These are phyloP conservation scores for Tyto alba DNA, from an alignment of 2,113 vertebrate species.

Conservation along the genomic window DNA sequence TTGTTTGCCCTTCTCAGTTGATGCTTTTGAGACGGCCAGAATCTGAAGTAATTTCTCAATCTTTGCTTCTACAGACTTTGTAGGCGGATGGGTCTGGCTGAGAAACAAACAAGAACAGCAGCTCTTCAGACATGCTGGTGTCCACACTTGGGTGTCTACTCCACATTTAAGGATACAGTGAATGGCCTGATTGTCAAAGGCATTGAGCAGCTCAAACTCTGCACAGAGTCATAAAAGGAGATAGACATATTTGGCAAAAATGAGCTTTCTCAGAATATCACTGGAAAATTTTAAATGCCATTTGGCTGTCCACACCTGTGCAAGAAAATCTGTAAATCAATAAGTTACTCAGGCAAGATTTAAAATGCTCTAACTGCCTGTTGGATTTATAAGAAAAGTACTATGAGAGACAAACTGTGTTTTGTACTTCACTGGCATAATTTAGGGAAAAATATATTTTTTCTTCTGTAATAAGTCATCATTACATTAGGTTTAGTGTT, in stretches of 20 bases:
- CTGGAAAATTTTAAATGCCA: background rate
- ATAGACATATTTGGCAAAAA: background rate
- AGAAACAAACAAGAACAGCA: background rate
- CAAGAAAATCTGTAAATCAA: conserved; percentile 23
- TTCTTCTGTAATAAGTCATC: background rate
- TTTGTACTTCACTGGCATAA: background rate
- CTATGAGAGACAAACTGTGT: conserved; percentile 37
- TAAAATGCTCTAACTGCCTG: conserved; percentile 47
- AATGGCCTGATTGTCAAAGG: background rate
- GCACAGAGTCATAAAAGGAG: background rate
- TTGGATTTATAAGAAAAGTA: conserved; percentile 61
- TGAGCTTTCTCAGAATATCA: background rate
- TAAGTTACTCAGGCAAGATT: conserved; percentile 57
- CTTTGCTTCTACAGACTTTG: background rate
- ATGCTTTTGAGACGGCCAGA: background rate
- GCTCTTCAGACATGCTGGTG: background rate
- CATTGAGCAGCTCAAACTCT: background rate
- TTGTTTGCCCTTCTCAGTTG: background rate
- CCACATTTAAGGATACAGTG: background rate
- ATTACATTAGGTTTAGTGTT: background rate
- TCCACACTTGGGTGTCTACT: background rate
- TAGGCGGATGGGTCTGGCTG: background rate
- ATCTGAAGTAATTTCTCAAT: background rate
- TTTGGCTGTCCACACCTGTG: background rate
- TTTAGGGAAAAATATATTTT: background rate